A percentile compares a stretch with the other conserved stretches of the same genome.
Evolutionary conservation across 1,140 invertebrate genomes (phyloP).

Genomic region (Drosophila jambulina): DNA sequence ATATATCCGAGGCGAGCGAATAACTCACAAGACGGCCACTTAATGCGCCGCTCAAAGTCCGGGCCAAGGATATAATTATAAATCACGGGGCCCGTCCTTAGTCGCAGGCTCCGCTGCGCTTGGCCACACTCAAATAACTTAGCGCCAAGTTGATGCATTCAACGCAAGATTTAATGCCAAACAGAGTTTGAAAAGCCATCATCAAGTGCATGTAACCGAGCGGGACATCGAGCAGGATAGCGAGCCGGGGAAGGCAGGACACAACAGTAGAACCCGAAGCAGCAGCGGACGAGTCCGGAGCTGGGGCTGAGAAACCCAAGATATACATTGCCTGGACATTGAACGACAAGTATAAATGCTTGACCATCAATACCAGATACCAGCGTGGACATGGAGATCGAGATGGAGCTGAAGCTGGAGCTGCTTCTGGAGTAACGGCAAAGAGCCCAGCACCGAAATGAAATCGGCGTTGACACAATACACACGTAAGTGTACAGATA

Average conservation of each 20-base stretch:
- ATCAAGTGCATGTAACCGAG: slow-evolving; percentile 68
- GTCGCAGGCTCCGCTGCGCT: slow-evolving; percentile 42
- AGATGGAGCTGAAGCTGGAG: slow-evolving; percentile 10
- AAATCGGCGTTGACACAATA: slow-evolving; percentile 59
- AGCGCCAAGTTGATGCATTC: slow-evolving; percentile 69
- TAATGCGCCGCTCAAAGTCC: slow-evolving; percentile 42
- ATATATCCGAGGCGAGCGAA: slow-evolving; percentile 46
- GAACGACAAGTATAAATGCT: slow-evolving; percentile 77
- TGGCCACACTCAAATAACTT: slow-evolving; percentile 76
- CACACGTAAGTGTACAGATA: slow-evolving; percentile 21
- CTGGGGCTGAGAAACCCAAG: slow-evolving; percentile 24
- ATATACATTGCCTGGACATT: slow-evolving; percentile 65
- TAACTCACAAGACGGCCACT: slow-evolving; percentile 48
- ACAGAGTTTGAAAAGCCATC: slow-evolving; percentile 70
- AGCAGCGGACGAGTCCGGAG: not conserved
- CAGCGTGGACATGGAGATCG: slow-evolving; percentile 25
- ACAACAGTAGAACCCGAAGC: not conserved
- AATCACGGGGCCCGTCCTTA: slow-evolving; percentile 48
- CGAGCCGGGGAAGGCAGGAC: slow-evolving; percentile 18
- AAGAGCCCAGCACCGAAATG: slow-evolving; percentile 47
- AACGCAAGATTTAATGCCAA: slow-evolving; percentile 67
- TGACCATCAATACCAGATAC: slow-evolving; percentile 71
- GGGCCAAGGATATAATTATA: slow-evolving; percentile 60
- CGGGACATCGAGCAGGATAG: slow-evolving; percentile 41
- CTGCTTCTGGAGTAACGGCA: slow-evolving; percentile 16